Percentiles rank a stretch among this genome's conserved stretches.
These are phyloP conservation scores for Sebastes cheni DNA, from an alignment of 2,797 vertebrate genomes.

Conservation along the genomic window DNA sequence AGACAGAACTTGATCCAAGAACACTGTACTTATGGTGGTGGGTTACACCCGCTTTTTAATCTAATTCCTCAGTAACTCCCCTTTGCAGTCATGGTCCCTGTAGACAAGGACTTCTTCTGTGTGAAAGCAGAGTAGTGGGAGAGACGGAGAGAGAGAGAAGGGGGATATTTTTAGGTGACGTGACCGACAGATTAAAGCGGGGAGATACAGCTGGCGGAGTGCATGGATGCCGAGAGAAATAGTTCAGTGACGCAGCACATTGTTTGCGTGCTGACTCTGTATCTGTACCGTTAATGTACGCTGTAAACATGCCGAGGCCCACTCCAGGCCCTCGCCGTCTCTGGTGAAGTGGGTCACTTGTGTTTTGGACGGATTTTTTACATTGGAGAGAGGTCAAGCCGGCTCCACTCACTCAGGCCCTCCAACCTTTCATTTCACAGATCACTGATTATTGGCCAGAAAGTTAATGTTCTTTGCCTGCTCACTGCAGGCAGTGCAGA, in stretches of 20 bases:
- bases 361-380: slow-evolving; percentile 16
- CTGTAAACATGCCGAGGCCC: slow-evolving; percentile 22
- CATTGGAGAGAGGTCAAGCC: slow-evolving; percentile 21
- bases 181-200: slow-evolving; percentile 42
- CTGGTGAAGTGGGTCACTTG: slow-evolving; percentile 28
- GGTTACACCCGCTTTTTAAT: slow-evolving; percentile 56
- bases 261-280: slow-evolving; percentile 41
- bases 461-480: slow-evolving; percentile 17
- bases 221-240: slow-evolving; percentile 55
- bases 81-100: slow-evolving; percentile 49
- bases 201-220: slow-evolving; percentile 46
- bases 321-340: background rate
- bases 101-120: slow-evolving; percentile 61
- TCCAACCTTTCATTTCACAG: slow-evolving; percentile 45
- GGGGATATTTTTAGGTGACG: slow-evolving; percentile 64
- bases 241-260: slow-evolving; percentile 64
- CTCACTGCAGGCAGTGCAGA: slow-evolving; percentile 33
- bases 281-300: slow-evolving; percentile 15
- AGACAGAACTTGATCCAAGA: slow-evolving; percentile 24
- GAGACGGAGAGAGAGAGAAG: background rate
- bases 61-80: slow-evolving; percentile 60
- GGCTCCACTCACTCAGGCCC: slow-evolving; percentile 36
- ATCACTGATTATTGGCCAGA: slow-evolving; percentile 27
- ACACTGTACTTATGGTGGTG: background rate
- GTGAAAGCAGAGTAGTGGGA: slow-evolving; percentile 24